Conservation (phyloP, 2,113 vertebrate genomes). For the Symphodus melops region DNA sequence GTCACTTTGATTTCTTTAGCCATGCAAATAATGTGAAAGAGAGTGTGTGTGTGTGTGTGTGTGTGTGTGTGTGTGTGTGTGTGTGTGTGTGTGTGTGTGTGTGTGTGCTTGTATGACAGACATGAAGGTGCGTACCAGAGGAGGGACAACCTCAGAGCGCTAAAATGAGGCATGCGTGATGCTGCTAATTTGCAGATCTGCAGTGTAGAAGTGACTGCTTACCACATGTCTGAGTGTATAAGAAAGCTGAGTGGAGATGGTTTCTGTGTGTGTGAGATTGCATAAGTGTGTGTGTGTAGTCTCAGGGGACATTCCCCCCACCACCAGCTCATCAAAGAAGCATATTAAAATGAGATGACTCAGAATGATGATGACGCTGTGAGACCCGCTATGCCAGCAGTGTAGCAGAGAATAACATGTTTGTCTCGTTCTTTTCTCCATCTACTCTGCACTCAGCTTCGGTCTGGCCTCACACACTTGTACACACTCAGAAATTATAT, state of each 20-base stretch:
- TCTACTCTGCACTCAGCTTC: conserved; percentile 21
- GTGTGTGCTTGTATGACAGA: conserved; percentile 8
- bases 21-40: conserved; percentile 3
- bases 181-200: conserved; percentile 22
- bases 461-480: conserved; percentile 1
- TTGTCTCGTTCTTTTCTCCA: conserved; percentile 47
- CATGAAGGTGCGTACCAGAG: background rate
- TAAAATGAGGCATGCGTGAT: conserved; percentile 2
- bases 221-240: conserved; percentile 29
- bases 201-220: conserved; percentile 34
- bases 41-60: background rate
- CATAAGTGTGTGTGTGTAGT: conserved; percentile 25
- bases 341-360: conserved; percentile 77
- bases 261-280: background rate
- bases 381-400: conserved; percentile 63
- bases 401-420: conserved; percentile 44
- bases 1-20: conserved; percentile 29
- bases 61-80: conserved; percentile 1
- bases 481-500: background rate
- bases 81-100: background rate
- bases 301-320: conserved; percentile 37
- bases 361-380: conserved; percentile 66
- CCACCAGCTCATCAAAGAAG: conserved; percentile 72
- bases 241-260: background rate
- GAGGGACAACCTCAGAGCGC: conserved; percentile 1